Evolutionary conservation across 2,888 invertebrate species (phyloP).

Genomic region (Tenthredo distinguenda): DNA sequence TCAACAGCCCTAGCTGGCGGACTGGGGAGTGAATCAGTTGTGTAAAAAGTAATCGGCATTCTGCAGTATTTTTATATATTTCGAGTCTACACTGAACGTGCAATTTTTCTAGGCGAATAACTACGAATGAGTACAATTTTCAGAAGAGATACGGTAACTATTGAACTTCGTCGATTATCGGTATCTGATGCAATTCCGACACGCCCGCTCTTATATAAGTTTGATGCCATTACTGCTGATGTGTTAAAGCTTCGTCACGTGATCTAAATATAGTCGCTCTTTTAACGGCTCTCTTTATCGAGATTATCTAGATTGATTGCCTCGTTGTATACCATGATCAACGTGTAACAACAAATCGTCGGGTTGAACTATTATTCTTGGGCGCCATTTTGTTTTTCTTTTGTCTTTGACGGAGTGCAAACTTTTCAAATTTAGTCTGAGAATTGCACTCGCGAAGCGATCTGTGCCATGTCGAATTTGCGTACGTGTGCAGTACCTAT

Average conservation of each 20-base stretch:
- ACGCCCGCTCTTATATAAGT: neutral
- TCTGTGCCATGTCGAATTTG: too few relatives aligned
- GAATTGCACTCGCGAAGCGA: too few relatives aligned
- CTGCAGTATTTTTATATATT: neutral
- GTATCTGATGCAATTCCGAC: neutral
- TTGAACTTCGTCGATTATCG: neutral
- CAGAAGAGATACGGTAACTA: neutral
- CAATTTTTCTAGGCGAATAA: neutral
- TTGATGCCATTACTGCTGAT: neutral
- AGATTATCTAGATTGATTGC: too few relatives aligned
- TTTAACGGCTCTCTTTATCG: too few relatives aligned
- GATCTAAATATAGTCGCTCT: neutral
- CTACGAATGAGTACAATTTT: neutral
- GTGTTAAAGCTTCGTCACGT: neutral
- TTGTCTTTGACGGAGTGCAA: too few relatives aligned
- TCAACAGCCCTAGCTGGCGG: conserved; percentile 25
- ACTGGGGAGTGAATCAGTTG: neutral
- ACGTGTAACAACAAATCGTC: too few relatives aligned
- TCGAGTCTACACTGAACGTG: neutral
- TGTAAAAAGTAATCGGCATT: conserved; percentile 27
- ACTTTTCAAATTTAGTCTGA: too few relatives aligned
- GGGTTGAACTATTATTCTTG: too few relatives aligned
- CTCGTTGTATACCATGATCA: too few relatives aligned
- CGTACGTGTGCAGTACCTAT: too few relatives aligned
- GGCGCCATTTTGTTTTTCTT: too few relatives aligned